Percentiles rank a stretch among this genome's conserved stretches.
These are phyloP conservation scores for Apodemia mormo DNA, from an alignment of 2,888 invertebrate species.

Conservation along the genomic window DNA sequence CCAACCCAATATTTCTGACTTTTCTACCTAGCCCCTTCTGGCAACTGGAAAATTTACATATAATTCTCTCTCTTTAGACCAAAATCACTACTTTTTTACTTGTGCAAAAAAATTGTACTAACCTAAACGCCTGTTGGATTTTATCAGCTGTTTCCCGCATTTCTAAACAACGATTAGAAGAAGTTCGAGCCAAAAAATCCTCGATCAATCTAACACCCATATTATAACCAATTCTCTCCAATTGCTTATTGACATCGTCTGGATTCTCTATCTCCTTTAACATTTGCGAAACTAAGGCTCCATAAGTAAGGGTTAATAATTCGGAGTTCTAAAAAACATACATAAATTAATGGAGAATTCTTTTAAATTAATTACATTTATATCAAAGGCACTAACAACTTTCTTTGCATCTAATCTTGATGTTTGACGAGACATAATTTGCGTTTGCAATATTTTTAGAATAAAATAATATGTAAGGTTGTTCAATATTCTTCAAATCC, in stretches of 20 bases:
- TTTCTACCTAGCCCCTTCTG: no score
- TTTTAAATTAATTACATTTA: background rate
- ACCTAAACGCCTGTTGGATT: slow-evolving; percentile 89
- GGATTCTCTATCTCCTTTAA: slow-evolving; percentile 97
- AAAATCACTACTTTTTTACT: no score
- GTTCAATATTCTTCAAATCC: background rate
- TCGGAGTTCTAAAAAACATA: slow-evolving; percentile 92
- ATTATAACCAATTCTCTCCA: slow-evolving; percentile 98
- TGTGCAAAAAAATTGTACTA: background rate
- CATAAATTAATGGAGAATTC: background rate
- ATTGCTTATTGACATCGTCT: slow-evolving; percentile 98
- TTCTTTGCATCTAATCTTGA: slow-evolving; percentile 88
- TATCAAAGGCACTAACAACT: slow-evolving; percentile 81
- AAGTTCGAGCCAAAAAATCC: slow-evolving; percentile 96
- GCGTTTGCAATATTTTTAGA: background rate
- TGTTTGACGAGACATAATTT: slow-evolving; percentile 85
- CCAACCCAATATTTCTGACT: no score
- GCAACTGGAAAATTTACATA: no score
- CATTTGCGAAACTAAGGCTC: slow-evolving; percentile 98
- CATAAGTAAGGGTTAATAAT: slow-evolving; percentile 97
- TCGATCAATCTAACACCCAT: slow-evolving; percentile 99
- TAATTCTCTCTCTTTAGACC: background rate
- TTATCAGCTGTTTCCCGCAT: slow-evolving; percentile 98
- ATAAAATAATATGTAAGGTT: background rate
- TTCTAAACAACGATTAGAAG: slow-evolving; percentile 94